phyloP scores from a whole-genome alignment of 2,888 invertebrate genomes.

The Nasonovia ribisnigri region DNA sequence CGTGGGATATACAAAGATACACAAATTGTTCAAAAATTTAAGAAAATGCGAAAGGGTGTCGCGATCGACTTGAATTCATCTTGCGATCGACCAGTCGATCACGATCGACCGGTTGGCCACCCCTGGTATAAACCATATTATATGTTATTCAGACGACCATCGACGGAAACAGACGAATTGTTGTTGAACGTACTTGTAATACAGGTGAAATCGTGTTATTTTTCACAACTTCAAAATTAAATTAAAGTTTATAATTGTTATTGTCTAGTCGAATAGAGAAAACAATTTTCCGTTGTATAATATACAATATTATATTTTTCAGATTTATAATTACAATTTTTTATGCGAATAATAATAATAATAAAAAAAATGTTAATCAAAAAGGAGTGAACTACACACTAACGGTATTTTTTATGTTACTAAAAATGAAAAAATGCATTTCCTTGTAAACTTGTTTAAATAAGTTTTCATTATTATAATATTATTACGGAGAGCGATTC shows the following conservation, averaged over 20 bases:
- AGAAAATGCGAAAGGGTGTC: no score
- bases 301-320: neutral
- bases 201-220: neutral
- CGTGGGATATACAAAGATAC: no score
- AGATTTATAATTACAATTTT: neutral
- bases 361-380: neutral
- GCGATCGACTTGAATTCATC: no score
- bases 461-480: constrained; percentile 7
- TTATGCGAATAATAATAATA: neutral
- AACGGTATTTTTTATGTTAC: neutral
- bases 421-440: neutral
- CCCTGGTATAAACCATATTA: no score
- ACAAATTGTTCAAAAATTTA: no score
- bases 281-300: neutral
- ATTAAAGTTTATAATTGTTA: neutral
- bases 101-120: no score
- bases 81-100: no score
- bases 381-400: neutral
- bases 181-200: neutral
- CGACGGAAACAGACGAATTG: neutral
- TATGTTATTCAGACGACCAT: neutral
- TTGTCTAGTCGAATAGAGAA: neutral
- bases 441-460: neutral
- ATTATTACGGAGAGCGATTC: neutral
- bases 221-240: neutral